A percentile compares a stretch with the other conserved stretches of the same genome.
Conservation (phyloP, 2,888 invertebrate species). For the Cantharis lateralis region DNA sequence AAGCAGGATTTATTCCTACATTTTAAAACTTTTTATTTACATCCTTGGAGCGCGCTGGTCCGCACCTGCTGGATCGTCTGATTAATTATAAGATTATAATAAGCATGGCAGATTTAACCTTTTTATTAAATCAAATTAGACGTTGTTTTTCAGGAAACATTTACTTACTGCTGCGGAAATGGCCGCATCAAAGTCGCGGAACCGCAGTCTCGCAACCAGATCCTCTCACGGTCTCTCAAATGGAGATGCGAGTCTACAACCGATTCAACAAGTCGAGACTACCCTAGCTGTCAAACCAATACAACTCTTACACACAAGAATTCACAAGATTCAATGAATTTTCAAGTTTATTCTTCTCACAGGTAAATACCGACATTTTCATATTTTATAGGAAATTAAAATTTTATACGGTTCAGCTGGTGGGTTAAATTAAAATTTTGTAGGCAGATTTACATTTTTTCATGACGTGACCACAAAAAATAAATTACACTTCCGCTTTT, state of each 20-base stretch:
- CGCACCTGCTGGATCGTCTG: too few species aligned
- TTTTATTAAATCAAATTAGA: conserved; percentile 43
- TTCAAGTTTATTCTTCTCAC: background rate
- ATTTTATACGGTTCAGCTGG: background rate
- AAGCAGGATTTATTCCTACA: too few species aligned
- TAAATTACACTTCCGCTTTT: too few species aligned
- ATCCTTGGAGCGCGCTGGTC: too few species aligned
- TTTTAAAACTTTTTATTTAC: too few species aligned
- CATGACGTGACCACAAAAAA: too few species aligned
- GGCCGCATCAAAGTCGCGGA: conserved; percentile 37
- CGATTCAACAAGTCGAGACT: conserved; percentile 31
- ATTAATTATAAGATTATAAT: too few species aligned
- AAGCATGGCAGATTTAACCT: conserved; percentile 1
- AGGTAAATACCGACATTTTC: background rate
- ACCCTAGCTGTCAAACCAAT: conserved; percentile 38
- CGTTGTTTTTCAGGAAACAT: conserved; percentile 63
- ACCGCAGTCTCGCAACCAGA: conserved; percentile 64
- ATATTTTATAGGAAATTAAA: background rate
- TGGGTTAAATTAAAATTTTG: background rate
- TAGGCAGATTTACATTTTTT: too few species aligned
- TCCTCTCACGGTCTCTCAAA: conserved; percentile 61
- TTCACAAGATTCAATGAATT: conserved; percentile 31
- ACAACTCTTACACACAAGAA: conserved; percentile 33
- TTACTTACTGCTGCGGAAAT: conserved; percentile 59
- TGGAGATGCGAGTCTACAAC: conserved; percentile 34